phyloP scores from a whole-genome alignment of 2,113 vertebrate species.

The Sminthopsis crassicaudata region DNA sequence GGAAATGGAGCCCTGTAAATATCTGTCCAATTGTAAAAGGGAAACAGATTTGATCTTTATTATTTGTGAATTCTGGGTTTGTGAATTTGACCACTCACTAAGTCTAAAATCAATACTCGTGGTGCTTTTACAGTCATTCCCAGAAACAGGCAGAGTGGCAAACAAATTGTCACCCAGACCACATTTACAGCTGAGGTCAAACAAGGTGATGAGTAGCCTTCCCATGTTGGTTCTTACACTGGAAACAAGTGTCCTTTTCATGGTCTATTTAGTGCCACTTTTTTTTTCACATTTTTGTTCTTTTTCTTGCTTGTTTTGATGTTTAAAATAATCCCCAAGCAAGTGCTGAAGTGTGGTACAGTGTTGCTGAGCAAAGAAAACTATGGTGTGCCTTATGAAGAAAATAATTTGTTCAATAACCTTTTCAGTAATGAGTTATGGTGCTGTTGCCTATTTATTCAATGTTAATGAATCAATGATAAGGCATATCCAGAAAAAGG shows the following conservation, averaged over 20 bases:
- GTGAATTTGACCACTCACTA: neutral
- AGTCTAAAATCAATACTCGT: neutral
- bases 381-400: neutral
- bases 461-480: neutral
- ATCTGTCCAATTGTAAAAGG: neutral
- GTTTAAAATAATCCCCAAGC: neutral
- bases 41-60: neutral
- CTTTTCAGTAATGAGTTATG: neutral
- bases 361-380: neutral
- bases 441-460: neutral
- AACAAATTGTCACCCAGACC: neutral
- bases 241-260: neutral
- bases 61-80: neutral
- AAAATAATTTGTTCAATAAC: neutral
- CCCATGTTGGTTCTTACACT: neutral
- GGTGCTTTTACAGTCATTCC: neutral
- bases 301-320: neutral
- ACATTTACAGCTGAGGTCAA: neutral
- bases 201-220: neutral
- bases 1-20: neutral
- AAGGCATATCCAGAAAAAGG: neutral
- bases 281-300: neutral
- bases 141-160: neutral
- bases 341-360: neutral
- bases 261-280: neutral